Base-by-base conservation (phyloP, 2,797 vertebrate genomes). In the Cryptoprocta ferox region DNA sequence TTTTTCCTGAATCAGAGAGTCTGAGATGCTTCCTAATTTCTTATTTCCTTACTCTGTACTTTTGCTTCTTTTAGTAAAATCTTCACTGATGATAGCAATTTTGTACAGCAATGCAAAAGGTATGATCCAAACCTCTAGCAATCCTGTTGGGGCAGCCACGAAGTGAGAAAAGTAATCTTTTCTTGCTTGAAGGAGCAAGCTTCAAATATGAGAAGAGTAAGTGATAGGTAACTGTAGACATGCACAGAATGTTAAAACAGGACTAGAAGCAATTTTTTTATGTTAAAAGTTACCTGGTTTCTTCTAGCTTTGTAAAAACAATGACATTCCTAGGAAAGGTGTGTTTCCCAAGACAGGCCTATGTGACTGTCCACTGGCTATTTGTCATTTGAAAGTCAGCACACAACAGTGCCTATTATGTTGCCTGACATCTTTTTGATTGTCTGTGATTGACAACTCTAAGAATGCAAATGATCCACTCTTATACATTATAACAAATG, bases 131-230 rank as follows among this genome's bases (percentile, higher is more conserved):
- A 21, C 42, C 35, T 94, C 89, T 2, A 12, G 61, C 42, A 59
- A 59, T 78, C 73, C 75, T 92, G n/a, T 5, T 42, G 82, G 53
- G 10, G 48, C 66, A 89, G 71, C 66, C 26, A 14, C 1, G 16
- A 76, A 37, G 70, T 63, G 48, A 82, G 53, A 84, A 93, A 91
- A 94, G 79, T 32, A 91, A 94, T 45, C 82, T n/a, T n/a, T n/a
- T n/a, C n/a, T n/a, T n/a, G n/a, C n/a, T n/a, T n/a, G n/a, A 42
- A 21, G 70, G 95, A 4, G 28, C 5, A 50, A 71, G 45, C 68
- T 73, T 88, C 71, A 35, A 26, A 78, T 18, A 71, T 9, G 32
- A 91, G 63, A 81, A 76, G 82, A 87, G 2, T n/a, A 50, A 76
- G 76, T 39, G 65, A 65, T 3, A 50, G 42, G 56, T 26, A 79